A percentile compares a stretch with the other conserved stretches of the same genome.
Conservation (phyloP, 2,797 vertebrate species). For the Diplodus sargus region DNA sequence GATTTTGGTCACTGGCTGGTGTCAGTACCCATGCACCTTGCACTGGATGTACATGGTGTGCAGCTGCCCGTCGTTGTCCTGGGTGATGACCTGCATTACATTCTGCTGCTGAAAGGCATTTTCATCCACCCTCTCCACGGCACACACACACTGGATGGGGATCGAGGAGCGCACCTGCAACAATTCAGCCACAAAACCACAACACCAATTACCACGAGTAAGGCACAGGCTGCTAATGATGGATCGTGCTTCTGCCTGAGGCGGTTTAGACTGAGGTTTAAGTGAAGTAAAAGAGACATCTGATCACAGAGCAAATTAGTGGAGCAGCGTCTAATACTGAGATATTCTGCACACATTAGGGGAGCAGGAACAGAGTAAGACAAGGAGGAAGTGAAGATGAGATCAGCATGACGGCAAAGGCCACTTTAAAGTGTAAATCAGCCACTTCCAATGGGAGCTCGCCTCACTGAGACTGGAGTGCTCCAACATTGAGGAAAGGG, state of each 20-base stretch:
- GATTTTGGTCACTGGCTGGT: conserved; percentile 20
- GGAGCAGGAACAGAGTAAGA: conserved; percentile 5
- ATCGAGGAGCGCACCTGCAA: conserved; percentile 86
- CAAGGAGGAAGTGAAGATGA: conserved; percentile 60
- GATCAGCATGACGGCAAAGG: conserved; percentile 60
- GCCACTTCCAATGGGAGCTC: conserved; percentile 70
- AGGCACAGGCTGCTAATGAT: conserved; percentile 23
- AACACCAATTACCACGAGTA: conserved; percentile 62
- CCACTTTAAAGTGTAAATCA: conserved; percentile 85
- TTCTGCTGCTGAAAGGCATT: conserved; percentile 94
- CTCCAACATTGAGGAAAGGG: conserved; percentile 62
- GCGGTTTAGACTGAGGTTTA: background rate
- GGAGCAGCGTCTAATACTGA: conserved; percentile 14
- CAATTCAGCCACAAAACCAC: conserved; percentile 65
- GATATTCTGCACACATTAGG: conserved; percentile 39
- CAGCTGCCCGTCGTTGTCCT: conserved; percentile 82
- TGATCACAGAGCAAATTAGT: conserved; percentile 42
- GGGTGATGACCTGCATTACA: conserved; percentile 92
- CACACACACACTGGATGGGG: conserved; percentile 87
- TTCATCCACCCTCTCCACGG: conserved; percentile 92
- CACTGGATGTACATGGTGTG: conserved; percentile 93
- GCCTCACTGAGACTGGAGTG: conserved; percentile 63
- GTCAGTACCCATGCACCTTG: conserved; percentile 84
- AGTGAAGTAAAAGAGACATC: conserved; percentile 47
- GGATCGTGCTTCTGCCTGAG: background rate